These are phyloP conservation scores for Callyntrura guangdongensis DNA, from an alignment of 2,888 invertebrate species.

Conservation along the genomic window DNA sequence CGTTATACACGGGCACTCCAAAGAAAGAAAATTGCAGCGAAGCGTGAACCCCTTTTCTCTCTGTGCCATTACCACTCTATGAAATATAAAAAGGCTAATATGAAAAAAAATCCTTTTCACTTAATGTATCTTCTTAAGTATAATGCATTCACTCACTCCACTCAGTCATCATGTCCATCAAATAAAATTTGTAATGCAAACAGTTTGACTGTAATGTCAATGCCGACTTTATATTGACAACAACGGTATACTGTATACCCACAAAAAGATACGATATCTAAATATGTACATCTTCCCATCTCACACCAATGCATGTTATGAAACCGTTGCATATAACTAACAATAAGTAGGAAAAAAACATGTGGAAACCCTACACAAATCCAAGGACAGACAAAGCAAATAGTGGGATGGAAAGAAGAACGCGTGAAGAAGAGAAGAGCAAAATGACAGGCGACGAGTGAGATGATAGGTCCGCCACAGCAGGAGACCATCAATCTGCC, in stretches of 20 bases:
- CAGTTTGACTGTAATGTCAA: neutral
- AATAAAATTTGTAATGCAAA: conserved; percentile 54
- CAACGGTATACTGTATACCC: no score
- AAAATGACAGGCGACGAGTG: conserved; percentile 33
- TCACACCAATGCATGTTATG: no score
- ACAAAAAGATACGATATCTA: no score
- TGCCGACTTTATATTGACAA: neutral
- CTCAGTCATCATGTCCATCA: conserved; percentile 51
- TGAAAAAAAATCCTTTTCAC: neutral
- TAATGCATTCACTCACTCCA: conserved; percentile 2
- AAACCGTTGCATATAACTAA: no score
- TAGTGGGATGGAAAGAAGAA: neutral
- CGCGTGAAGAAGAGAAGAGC: conserved; percentile 4
- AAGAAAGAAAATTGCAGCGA: neutral
- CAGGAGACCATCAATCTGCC: conserved; percentile 71
- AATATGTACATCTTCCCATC: no score
- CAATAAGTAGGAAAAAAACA: conserved; percentile 26
- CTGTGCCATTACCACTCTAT: neutral
- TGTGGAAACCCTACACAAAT: conserved; percentile 24
- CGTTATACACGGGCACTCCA: neutral
- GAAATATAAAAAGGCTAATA: conserved; percentile 13
- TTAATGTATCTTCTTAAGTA: neutral
- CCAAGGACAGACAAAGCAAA: conserved; percentile 30
- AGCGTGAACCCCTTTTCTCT: conserved; percentile 8
- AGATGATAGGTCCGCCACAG: conserved; percentile 55